Base-by-base conservation (phyloP, 2,797 vertebrate genomes). In the Gallinago solitaria region DNA sequence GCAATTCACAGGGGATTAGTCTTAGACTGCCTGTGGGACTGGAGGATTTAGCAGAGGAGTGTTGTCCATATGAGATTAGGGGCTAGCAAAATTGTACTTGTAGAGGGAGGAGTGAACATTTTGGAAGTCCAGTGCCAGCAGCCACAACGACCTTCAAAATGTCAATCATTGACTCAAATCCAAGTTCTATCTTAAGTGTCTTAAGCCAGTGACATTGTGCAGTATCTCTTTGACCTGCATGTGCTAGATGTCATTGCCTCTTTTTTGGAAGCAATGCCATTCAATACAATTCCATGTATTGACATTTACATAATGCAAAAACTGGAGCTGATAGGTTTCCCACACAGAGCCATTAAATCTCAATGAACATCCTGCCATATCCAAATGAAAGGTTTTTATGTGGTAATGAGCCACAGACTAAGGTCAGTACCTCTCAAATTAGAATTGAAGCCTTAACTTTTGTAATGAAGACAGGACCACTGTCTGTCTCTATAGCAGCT, bases 361-460 rank as follows among this genome's bases (percentile, higher is more conserved):
- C 63, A 6, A 27, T 95, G 90, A 74, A 86, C 91, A 67, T 65
- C 77, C 50, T 86, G 68, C 24, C 8, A 0, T 5, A 11, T 47
- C 60, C 41, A 53, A 89, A 56, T 88, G 82, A 90, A 93, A 80
- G 70, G 60, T 21, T 87, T 93, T 87, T 84, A 50, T 75, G 37
- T 94, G 80, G 51, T 53, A 91, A 68, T 21, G 23, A 90, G 39
- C 45, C 64, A 68, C 85, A 89, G 41, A n/a, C 28, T 60, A 69
- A 93, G 70, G 77, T 83, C 76, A 74, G 47, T 87, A 95, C 67
- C 90, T 93, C 90, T 78, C 0, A 0, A 65, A 59, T 86, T 88
- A 57, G 87, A 96, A 76, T 37, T 76, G 35, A 48, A 96, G 87
- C 70, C 67, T 87, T 87, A 77, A 68, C 74, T 89, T 94, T 91